Conservation (phyloP, 2,888 invertebrate species). For the Tiliacea aurago region DNA sequence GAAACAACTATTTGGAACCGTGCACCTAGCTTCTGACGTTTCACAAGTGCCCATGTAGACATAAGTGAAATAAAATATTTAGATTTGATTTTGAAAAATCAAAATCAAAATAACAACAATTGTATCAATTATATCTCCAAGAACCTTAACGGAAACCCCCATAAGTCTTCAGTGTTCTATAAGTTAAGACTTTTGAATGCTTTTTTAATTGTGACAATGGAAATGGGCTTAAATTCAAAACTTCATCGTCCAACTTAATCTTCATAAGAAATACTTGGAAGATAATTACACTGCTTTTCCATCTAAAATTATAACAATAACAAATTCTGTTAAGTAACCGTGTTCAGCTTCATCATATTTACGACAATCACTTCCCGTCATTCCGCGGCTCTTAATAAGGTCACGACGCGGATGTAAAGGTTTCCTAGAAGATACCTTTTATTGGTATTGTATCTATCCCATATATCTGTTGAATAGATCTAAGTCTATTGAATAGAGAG, state of each 20-base stretch:
- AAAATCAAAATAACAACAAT: no score
- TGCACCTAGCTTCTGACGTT: no score
- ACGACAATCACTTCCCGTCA: constrained; percentile 79
- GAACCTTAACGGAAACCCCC: no score
- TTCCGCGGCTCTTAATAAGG: constrained; percentile 73
- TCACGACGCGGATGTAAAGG: constrained; percentile 59
- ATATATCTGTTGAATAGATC: not conserved
- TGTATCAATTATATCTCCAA: no score
- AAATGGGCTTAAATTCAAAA: no score
- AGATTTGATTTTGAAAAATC: no score
- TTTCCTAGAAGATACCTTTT: constrained; percentile 61
- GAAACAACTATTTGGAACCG: no score
- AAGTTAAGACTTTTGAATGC: no score
- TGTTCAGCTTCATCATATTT: constrained; percentile 75
- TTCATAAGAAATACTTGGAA: not conserved
- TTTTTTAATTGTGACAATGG: no score
- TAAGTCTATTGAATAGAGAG: not conserved
- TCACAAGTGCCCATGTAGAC: no score
- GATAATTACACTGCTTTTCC: constrained; percentile 1
- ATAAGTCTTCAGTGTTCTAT: no score
- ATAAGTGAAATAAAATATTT: no score
- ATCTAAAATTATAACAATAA: constrained; percentile 39
- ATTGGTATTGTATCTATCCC: constrained; percentile 15
- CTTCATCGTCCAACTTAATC: not conserved
- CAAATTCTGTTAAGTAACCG: constrained; percentile 69